These are phyloP conservation scores for Drosophila mayaguana DNA, from an alignment of 2,888 invertebrate genomes.

Conservation along the genomic window DNA sequence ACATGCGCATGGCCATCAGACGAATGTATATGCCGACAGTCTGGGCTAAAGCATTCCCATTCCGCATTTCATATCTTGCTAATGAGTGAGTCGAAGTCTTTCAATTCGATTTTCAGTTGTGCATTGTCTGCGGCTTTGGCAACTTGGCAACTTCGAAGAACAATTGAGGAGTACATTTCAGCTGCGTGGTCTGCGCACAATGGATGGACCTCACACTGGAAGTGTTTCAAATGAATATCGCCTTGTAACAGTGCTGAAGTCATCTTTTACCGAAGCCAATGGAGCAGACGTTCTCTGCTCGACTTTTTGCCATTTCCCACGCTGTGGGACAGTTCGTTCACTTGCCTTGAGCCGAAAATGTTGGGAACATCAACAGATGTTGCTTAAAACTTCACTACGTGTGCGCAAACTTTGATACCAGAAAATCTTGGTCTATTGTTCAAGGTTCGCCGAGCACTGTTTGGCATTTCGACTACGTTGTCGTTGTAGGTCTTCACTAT, in stretches of 20 bases:
- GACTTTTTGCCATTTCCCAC: slow-evolving; percentile 18
- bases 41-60: neutral
- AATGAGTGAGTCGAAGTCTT: neutral
- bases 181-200: slow-evolving; percentile 10
- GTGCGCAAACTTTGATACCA: slow-evolving; percentile 54
- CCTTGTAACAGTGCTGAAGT: slow-evolving; percentile 53
- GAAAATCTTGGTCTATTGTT: slow-evolving; percentile 45
- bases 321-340: neutral
- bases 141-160: slow-evolving; percentile 28
- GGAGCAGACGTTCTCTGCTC: slow-evolving; percentile 40
- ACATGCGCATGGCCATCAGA: neutral
- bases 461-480: slow-evolving; percentile 24
- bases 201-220: neutral
- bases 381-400: slow-evolving; percentile 46
- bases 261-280: slow-evolving; percentile 61
- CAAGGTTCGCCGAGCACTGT: slow-evolving; percentile 24
- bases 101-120: neutral
- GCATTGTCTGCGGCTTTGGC: neutral
- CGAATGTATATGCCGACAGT: neutral
- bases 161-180: slow-evolving; percentile 40
- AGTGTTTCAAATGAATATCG: slow-evolving; percentile 39
- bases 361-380: slow-evolving; percentile 41
- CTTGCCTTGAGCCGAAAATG: slow-evolving; percentile 2
- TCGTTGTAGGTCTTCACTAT: slow-evolving; percentile 8
- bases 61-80: neutral